phyloP scores from a whole-genome alignment of 2,113 vertebrate species.

The Ciconia boyciana region DNA sequence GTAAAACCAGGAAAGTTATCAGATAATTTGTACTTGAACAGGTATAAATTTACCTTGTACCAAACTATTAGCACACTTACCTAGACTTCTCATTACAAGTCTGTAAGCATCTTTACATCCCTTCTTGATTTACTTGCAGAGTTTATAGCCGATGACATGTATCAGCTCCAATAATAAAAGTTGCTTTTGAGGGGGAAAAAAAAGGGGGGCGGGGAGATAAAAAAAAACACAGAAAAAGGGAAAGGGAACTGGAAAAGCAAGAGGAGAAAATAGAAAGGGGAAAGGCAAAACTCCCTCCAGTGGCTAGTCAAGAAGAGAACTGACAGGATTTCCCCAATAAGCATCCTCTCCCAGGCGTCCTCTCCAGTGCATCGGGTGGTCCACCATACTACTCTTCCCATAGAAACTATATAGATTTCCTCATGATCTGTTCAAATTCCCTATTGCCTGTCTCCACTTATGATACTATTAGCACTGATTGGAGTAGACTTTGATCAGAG shows the following conservation, averaged over 20 bases:
- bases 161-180: not conserved
- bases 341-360: not conserved
- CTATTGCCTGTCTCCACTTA: not conserved
- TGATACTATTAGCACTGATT: rapidly evolving
- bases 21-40: not conserved
- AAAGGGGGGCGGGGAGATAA: rapidly evolving
- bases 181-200: not conserved
- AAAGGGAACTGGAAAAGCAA: not conserved
- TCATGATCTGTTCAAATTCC: not conserved
- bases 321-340: not conserved
- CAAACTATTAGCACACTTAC: not conserved
- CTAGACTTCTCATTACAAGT: not conserved
- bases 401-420: not conserved
- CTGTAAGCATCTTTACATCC: not conserved
- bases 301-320: not conserved
- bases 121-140: not conserved
- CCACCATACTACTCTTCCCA: not conserved
- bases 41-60: not conserved
- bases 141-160: not conserved
- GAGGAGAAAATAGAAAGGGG: not conserved
- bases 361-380: not conserved
- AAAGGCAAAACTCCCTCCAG: not conserved
- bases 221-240: not conserved
- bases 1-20: not conserved
- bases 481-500: not conserved